Evolutionary conservation across 2,888 invertebrate genomes (phyloP).

Genomic region (Allolobophora icterica): DNA sequence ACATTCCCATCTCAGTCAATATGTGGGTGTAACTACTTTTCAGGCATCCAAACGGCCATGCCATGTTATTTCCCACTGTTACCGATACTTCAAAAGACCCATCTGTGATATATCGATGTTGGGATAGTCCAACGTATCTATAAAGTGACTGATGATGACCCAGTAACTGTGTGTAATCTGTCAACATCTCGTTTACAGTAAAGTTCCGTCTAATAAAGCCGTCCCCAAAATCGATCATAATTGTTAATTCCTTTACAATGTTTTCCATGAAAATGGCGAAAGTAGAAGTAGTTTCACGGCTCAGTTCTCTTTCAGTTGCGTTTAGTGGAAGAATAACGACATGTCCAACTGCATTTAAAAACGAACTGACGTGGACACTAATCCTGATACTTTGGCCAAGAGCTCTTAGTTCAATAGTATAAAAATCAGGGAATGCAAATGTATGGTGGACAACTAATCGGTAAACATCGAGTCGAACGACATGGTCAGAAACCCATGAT

Average conservation of each 20-base stretch:
- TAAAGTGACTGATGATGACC: neutral
- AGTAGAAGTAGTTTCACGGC: neutral
- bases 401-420: neutral
- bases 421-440: neutral
- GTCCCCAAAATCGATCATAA: slow-evolving; percentile 3
- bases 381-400: neutral
- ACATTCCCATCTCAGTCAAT: neutral
- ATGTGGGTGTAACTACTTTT: neutral
- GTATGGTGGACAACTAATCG: slow-evolving; percentile 17
- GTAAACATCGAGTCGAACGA: neutral
- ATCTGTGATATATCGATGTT: neutral
- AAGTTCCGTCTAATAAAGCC: neutral
- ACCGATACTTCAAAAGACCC: neutral
- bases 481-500: neutral
- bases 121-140: neutral
- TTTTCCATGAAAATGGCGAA: slow-evolving; percentile 4
- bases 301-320: neutral
- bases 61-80: neutral
- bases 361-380: neutral
- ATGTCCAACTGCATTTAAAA: neutral
- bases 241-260: neutral
- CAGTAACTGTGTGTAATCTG: neutral
- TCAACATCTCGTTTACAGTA: neutral
- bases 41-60: neutral
- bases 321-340: neutral